Base-by-base conservation (phyloP, 2,888 invertebrate species). In the Exephanes ischioxanthus region DNA sequence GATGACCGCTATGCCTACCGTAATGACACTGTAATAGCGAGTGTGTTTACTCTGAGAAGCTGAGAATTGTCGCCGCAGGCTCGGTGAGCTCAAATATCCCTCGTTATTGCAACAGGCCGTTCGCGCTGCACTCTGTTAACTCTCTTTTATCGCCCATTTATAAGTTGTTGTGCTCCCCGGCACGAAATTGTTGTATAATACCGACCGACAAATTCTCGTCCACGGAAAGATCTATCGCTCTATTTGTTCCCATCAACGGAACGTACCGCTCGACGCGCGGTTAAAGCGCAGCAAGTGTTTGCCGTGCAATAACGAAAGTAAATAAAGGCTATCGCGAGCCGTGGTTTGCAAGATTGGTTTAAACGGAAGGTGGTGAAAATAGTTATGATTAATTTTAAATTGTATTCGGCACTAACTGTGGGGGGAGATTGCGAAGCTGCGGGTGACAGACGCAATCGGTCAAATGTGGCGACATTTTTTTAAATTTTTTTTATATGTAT, bases 21-120 rank as follows among this genome's bases (percentile, higher is more conserved):
- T 81, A 77, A 73, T 78, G 68, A 73, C 61, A 51, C 48, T 55
- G 68, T 73, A 77, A 72, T 75, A 55, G 82, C 82, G 78, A 79
- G 76, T 79, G 66, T 75, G 79, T 85, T 85, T 85, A 71, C 82
- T 71, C 85, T 51, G 55, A 71, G 70, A 79, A 70, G 55, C 73
- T 75, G 72, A 75, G 73, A 80, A 80, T 80, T 51, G 67, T 71
- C 51, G 71, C 83, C 68, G 26, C 1, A 16, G 76, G 76, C 63
- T 4, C 79, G 6, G 16, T 33, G 22, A 70, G 58, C 19, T 41
- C 22, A 22, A 58, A 26, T 51, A 22, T n/a, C 63, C 45, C 70
- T 79, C 68, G 66, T 66, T 55, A 58, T 53, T 33, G 48, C 85
- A 78, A 78, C 73, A 82, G 80, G 77, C 77, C 77, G 66, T 67